phyloP scores from a whole-genome alignment of 2,113 vertebrate genomes.

The Lanius ludovicianus region DNA sequence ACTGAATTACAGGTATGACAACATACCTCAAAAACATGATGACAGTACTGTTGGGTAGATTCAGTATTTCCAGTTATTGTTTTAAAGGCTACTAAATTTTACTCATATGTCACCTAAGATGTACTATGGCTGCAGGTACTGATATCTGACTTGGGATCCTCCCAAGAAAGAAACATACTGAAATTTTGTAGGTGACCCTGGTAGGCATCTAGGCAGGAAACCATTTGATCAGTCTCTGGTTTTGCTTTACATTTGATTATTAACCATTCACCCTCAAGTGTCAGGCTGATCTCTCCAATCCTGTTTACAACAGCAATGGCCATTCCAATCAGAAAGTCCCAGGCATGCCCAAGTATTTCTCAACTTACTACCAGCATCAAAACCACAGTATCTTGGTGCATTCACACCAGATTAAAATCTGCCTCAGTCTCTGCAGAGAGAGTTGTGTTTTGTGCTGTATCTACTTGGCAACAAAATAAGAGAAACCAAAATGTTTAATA shows the following conservation, averaged over 20 bases:
- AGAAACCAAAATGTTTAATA: slow-evolving; percentile 37
- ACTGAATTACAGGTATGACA: not conserved
- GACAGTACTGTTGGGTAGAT: not conserved
- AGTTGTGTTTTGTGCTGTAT: not conserved
- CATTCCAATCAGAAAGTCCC: not conserved
- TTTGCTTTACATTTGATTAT: not conserved
- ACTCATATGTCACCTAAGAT: not conserved
- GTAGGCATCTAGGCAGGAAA: not conserved
- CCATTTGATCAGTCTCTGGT: not conserved
- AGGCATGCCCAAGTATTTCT: not conserved
- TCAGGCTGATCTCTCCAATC: not conserved
- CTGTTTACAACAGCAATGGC: not conserved
- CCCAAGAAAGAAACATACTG: not conserved
- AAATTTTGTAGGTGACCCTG: not conserved
- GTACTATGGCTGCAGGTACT: not conserved
- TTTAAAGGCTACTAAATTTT: not conserved
- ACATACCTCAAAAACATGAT: not conserved
- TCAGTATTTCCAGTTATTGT: not conserved
- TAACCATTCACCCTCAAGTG: not conserved
- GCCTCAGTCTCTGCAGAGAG: not conserved
- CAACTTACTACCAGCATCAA: not conserved
- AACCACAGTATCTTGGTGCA: not conserved
- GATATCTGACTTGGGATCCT: not conserved
- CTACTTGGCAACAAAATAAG: slow-evolving; percentile 33
- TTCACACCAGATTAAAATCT: not conserved